phyloP scores from a whole-genome alignment of 2,888 invertebrate species.

The Lamproptera curius region DNA sequence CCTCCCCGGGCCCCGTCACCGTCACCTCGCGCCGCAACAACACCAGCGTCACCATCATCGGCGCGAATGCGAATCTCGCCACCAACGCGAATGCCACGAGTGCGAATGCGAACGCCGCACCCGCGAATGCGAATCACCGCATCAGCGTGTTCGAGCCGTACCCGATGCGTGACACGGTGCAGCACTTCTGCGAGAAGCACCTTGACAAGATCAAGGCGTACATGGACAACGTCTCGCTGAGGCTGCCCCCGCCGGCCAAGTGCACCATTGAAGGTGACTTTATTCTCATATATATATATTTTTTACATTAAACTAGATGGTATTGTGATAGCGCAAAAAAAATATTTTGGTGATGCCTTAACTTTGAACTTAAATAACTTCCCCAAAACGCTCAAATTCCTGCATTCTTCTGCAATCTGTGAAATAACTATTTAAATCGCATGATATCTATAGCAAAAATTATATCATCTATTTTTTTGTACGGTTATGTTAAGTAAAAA shows the following conservation, averaged over 20 bases:
- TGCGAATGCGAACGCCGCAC: conserved; percentile 2
- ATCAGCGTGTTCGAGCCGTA: conserved; percentile 94
- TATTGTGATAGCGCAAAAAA: too few species aligned
- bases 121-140: conserved; percentile 72
- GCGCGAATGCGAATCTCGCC: conserved; percentile 50
- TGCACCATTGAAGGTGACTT: conserved; percentile 93
- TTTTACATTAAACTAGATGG: too few species aligned
- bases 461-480: too few species aligned
- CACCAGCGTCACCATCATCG: conserved; percentile 87
- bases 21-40: conserved; percentile 83
- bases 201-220: conserved; percentile 93
- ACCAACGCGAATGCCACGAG: conserved; percentile 1
- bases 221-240: conserved; percentile 91
- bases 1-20: conserved; percentile 74
- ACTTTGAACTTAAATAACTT: too few species aligned
- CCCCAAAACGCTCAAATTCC: too few species aligned
- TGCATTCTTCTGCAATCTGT: too few species aligned
- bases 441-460: too few species aligned
- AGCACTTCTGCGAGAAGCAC: conserved; percentile 97
- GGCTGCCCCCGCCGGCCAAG: conserved; percentile 93
- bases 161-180: conserved; percentile 94
- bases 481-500: too few species aligned
- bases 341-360: too few species aligned
- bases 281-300: too few species aligned
- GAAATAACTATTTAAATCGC: too few species aligned